Evolutionary conservation across 2,888 invertebrate species (phyloP).

Genomic region (Eudemis profundana): DNA sequence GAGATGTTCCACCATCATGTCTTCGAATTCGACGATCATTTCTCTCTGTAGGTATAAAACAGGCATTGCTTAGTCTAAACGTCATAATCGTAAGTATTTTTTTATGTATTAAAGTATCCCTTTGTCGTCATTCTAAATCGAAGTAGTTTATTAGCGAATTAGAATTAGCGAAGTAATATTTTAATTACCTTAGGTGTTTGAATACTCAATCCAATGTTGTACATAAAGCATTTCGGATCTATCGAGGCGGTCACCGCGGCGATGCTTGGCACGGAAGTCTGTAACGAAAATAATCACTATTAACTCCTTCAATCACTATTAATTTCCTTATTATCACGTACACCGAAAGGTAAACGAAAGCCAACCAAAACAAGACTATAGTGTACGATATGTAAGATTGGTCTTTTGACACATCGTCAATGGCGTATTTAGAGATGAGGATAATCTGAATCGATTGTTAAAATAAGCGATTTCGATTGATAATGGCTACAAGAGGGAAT

Average conservation of each 20-base stretch:
- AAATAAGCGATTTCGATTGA: too few relatives aligned
- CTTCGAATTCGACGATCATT: slow-evolving; percentile 89
- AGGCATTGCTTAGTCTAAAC: not conserved
- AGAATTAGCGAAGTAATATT: not conserved
- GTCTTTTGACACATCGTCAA: too few relatives aligned
- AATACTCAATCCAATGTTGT: slow-evolving; percentile 91
- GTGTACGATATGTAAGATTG: too few relatives aligned
- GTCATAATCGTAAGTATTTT: too few relatives aligned
- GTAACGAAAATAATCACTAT: slow-evolving; percentile 46
- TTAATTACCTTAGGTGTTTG: slow-evolving; percentile 87
- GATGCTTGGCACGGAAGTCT: slow-evolving; percentile 86
- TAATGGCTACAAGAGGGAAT: too few relatives aligned
- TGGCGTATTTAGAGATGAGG: too few relatives aligned
- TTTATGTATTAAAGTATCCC: too few relatives aligned
- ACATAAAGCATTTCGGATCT: slow-evolving; percentile 87
- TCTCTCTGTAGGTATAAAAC: slow-evolving; percentile 80
- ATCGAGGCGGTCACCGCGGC: slow-evolving; percentile 92
- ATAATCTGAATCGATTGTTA: too few relatives aligned
- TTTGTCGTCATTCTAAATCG: too few relatives aligned
- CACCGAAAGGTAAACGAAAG: too few relatives aligned
- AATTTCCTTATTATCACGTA: not conserved
- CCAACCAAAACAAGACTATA: too few relatives aligned
- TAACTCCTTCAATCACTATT: not conserved
- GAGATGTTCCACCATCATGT: slow-evolving; percentile 88
- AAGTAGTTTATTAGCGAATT: too few relatives aligned